Percentiles rank a stretch among this genome's conserved stretches.
These are phyloP conservation scores for Lasioglossum figueresi DNA, from an alignment of 2,888 invertebrate genomes.

Conservation along the genomic window DNA sequence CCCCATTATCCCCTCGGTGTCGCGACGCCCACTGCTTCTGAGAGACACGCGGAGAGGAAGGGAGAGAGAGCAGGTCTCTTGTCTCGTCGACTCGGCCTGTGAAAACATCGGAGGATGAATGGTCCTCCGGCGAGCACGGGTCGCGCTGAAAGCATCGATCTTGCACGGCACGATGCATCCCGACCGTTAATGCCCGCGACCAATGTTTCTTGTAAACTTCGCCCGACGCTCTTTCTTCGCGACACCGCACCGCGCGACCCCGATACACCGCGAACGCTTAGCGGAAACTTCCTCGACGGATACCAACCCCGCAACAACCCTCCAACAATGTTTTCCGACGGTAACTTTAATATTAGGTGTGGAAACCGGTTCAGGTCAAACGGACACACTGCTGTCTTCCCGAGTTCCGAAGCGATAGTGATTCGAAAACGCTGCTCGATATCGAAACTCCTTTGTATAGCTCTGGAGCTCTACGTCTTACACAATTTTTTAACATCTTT, in stretches of 20 bases:
- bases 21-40: slow-evolving; percentile 15
- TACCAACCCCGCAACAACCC: background rate
- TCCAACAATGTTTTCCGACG: background rate
- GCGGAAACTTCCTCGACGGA: background rate
- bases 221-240: background rate
- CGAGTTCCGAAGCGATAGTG: background rate
- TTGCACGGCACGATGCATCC: slow-evolving; percentile 14
- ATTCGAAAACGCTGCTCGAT: background rate
- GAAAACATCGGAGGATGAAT: slow-evolving; percentile 33
- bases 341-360: slow-evolving; percentile 5
- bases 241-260: background rate
- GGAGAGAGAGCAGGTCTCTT: background rate
- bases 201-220: slow-evolving; percentile 29
- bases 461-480: background rate
- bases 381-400: background rate
- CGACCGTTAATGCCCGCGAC: slow-evolving; percentile 24
- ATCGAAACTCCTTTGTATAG: background rate
- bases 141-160: slow-evolving; percentile 30
- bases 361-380: background rate
- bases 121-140: slow-evolving; percentile 31
- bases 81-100: slow-evolving; percentile 22
- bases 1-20: slow-evolving; percentile 36
- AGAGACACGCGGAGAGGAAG: background rate
- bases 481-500: too few relatives aligned
- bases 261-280: background rate